Evolutionary conservation across 2,797 vertebrate species (phyloP), one percentile per base, ranked within the genome.

Genomic region (Hypotaenidia philippensis): DNA sequence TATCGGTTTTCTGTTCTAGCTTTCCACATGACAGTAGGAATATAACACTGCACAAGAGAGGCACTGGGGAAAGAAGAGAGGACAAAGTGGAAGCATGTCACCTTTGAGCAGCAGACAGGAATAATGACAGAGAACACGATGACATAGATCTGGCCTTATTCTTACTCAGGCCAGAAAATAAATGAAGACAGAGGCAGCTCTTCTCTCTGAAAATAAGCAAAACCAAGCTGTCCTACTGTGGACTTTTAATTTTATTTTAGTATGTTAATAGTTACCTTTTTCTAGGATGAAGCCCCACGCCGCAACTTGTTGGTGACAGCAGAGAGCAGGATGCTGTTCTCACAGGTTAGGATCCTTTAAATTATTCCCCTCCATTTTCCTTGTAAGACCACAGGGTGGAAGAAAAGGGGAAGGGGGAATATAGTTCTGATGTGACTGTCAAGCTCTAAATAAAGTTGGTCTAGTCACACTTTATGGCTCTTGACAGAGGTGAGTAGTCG

Each of bases 211-310:
- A 83, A 91, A 57, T 3, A 79, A 95, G 79, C 23, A 83, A 59
- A 41, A 77, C 19, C 36, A 55, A 64, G 52, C 22, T 84, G 45
- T 90, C 50, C 52, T 95, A 34, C 90, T 89, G 26, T 27, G 31
- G 36, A 47, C 7, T 66, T 66, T 90, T 50, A 63, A 66, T 79
- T 56, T 90, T 50, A 63, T 70, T 79, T 60, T 44, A 53, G 14
- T 52, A 40, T 36, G 41, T 19, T 44, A 44, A 44, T 18, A 89
- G 74, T 45, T 13, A 60, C 88, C 66, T 9, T 17, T 83, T 57
- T 87, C 94, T 88, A 97, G 97, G 95, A 96, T 81, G 78, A 97
- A 74, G 95, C 96, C 36, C 5, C 36, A 47, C 31, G 82, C 57
- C 81, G 53, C 13, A 49, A 82, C 64, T 94, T 90, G 74, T 95